Percentiles rank a stretch among this genome's conserved stretches.
Conservation (phyloP, 37 sponge, comb jelly and placozoan genomes). For the Spongilla lacustris region DNA sequence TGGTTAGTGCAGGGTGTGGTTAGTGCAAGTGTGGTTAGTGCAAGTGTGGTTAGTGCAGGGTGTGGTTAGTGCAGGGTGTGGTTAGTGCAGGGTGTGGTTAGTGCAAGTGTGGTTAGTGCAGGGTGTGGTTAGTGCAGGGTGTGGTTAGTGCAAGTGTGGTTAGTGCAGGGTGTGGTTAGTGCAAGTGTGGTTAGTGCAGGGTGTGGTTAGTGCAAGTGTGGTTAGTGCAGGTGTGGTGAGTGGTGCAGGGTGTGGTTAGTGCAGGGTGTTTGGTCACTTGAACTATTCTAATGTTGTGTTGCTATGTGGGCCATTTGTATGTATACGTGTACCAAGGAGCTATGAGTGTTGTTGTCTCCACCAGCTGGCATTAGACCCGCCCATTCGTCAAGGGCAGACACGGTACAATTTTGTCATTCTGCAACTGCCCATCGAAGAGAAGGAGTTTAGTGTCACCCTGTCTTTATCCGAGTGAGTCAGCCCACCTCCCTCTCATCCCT, state of each 20-base stretch:
- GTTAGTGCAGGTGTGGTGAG: no score
- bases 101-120: conserved; percentile 70
- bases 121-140: conserved; percentile 78
- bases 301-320: not conserved
- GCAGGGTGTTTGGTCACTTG: not conserved
- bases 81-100: conserved; percentile 77
- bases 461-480: conserved; percentile 75
- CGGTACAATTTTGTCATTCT: conserved; percentile 92
- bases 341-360: not conserved
- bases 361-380: conserved; percentile 90
- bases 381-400: conserved; percentile 97
- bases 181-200: conserved; percentile 69
- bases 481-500: no score
- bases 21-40: conserved; percentile 72
- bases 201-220: conserved; percentile 84
- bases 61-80: conserved; percentile 84
- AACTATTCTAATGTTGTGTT: no score
- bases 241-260: conserved; percentile 87
- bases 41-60: conserved; percentile 71
- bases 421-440: conserved; percentile 75
- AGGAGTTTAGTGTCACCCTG: conserved; percentile 75
- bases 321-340: not conserved
- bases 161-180: conserved; percentile 74
- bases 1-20: conserved; percentile 84
- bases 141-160: conserved; percentile 86